A percentile compares a stretch with the other conserved stretches of the same genome.
These are phyloP conservation scores for Agelas oroides DNA, from an alignment of 37 sponge, comb jelly and placozoan genomes.

Conservation along the genomic window DNA sequence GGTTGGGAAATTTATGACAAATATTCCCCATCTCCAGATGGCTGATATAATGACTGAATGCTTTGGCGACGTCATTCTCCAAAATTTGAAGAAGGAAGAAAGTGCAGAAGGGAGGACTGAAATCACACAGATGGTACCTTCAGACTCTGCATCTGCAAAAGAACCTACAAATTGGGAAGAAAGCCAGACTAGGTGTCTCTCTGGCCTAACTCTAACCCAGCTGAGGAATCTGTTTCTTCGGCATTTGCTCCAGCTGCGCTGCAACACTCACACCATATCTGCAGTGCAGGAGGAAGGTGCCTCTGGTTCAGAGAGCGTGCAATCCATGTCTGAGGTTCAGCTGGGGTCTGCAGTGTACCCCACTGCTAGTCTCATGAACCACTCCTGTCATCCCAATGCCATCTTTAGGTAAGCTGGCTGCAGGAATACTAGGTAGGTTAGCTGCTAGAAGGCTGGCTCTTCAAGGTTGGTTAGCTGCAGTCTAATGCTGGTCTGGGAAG, in stretches of 20 bases:
- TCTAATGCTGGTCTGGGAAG: too few relatives aligned
- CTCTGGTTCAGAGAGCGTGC: constrained; percentile 14
- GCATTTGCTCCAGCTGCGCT: constrained; percentile 66
- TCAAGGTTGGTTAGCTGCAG: too few relatives aligned
- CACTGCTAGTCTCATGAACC: constrained; percentile 70
- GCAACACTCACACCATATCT: constrained; percentile 63
- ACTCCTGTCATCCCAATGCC: constrained; percentile 71
- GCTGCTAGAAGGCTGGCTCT: too few relatives aligned
- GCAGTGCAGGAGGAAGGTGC: not conserved
- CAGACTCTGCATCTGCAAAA: too few relatives aligned
- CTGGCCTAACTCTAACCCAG: not conserved
- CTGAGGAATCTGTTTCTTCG: constrained; percentile 54
- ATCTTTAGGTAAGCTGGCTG: constrained; percentile 70
- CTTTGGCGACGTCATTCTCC: constrained; percentile 33
- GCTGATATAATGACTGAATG: not conserved
- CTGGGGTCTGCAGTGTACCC: constrained; percentile 61
- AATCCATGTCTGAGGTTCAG: constrained; percentile 25
- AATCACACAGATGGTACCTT: not conserved
- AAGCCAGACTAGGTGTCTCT: too few relatives aligned
- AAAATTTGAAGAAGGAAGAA: not conserved
- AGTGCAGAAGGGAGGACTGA: not conserved
- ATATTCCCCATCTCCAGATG: constrained; percentile 13
- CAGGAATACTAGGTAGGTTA: too few relatives aligned
- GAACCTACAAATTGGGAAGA: too few relatives aligned
- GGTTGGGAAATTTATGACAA: not conserved